Evolutionary conservation across 2,888 invertebrate species (phyloP).

Genomic region (Leptothorax acervorum): DNA sequence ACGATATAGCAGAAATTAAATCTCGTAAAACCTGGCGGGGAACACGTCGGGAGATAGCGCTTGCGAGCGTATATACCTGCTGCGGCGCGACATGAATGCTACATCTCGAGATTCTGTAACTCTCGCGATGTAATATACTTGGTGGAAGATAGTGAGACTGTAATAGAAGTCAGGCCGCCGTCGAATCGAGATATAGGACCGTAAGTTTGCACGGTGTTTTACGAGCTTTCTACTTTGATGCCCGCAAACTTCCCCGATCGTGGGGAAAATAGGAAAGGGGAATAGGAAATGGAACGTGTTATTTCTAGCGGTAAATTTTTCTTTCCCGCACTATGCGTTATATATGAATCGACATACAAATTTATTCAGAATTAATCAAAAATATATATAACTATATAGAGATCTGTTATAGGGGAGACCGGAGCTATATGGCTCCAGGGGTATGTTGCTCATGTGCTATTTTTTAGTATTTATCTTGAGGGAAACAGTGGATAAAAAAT

Average conservation of each 20-base stretch:
- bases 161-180: slow-evolving; percentile 41
- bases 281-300: slow-evolving; percentile 26
- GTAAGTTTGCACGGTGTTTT: slow-evolving; percentile 44
- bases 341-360: slow-evolving; percentile 2
- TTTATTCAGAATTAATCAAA: not conserved
- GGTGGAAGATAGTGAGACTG: slow-evolving; percentile 13
- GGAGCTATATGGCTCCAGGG: too few species aligned
- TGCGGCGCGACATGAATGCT: not conserved
- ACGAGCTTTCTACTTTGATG: slow-evolving; percentile 47
- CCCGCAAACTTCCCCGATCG: slow-evolving; percentile 38
- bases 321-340: not conserved
- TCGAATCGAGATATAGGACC: slow-evolving; percentile 29
- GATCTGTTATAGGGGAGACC: not conserved
- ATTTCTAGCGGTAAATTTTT: slow-evolving; percentile 1
- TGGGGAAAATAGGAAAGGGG: not conserved
- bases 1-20: not conserved
- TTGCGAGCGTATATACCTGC: not conserved
- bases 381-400: too few species aligned
- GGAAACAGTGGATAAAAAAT: too few species aligned
- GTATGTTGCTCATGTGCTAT: too few species aligned
- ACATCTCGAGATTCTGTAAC: slow-evolving; percentile 28
- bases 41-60: not conserved
- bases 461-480: too few species aligned
- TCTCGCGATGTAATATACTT: slow-evolving; percentile 38
- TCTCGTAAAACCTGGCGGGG: not conserved